Conservation (phyloP, 2,113 vertebrate species). For the Callaeas wilsoni region DNA sequence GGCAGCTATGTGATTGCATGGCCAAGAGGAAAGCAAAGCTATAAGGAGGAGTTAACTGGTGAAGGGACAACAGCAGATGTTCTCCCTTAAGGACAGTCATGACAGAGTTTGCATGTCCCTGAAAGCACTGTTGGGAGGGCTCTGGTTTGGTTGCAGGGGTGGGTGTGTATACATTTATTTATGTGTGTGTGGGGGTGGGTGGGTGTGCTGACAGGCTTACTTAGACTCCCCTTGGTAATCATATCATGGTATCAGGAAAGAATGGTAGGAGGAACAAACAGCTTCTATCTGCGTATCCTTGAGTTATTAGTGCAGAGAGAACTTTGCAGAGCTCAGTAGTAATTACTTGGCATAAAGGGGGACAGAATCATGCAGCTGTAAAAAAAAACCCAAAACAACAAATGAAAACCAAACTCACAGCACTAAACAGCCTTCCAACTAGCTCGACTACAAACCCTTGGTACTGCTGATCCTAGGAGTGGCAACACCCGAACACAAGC, state of each 20-base stretch:
- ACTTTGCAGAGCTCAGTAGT: neutral
- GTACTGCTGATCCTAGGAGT: neutral
- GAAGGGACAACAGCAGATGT: constrained; percentile 19
- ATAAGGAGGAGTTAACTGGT: neutral
- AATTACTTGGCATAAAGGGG: neutral
- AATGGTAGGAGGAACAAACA: neutral
- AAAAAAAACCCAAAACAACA: neutral
- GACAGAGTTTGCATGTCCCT: neutral
- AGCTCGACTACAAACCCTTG: neutral
- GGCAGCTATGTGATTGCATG: neutral
- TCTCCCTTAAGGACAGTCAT: neutral
- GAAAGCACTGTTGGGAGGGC: neutral
- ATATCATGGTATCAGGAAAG: neutral
- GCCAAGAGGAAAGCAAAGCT: neutral
- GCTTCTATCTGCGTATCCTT: neutral
- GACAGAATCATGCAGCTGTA: neutral
- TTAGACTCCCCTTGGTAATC: neutral
- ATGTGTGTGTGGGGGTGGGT: too few species aligned
- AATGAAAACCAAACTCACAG: neutral
- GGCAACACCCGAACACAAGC: neutral
- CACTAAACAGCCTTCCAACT: neutral
- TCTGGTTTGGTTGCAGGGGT: neutral
- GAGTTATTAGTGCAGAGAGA: neutral
- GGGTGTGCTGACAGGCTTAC: neutral
- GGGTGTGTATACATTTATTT: too few species aligned